Evolutionary conservation across 1,140 invertebrate genomes (phyloP).

Genomic region (Trichonephila clavata): DNA sequence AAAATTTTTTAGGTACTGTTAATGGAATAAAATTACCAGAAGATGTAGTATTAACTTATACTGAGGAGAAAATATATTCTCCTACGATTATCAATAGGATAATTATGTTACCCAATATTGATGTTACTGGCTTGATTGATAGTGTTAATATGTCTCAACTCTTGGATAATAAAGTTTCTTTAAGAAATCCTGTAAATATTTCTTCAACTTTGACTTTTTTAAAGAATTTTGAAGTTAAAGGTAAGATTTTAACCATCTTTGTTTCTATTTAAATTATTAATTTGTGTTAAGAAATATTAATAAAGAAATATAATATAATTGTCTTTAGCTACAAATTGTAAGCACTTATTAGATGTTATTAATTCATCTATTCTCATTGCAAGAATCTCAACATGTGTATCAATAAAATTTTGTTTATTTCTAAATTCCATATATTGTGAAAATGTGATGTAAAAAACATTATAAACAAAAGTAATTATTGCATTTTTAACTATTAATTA

Average conservation of each 20-base stretch:
- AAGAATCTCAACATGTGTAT: too few species aligned
- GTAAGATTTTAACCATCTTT: neutral
- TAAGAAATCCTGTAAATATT: neutral
- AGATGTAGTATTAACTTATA: neutral
- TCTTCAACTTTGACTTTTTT: conserved; percentile 20
- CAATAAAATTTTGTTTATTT: too few species aligned
- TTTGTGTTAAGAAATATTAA: too few species aligned
- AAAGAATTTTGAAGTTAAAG: neutral
- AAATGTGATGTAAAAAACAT: too few species aligned
- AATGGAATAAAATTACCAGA: conserved; percentile 50
- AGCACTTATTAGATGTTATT: too few species aligned
- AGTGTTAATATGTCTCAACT: neutral
- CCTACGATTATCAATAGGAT: neutral
- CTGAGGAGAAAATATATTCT: conserved; percentile 26
- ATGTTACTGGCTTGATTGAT: neutral
- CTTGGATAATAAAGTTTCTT: conserved; percentile 5
- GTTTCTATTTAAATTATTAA: too few species aligned
- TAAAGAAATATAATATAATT: too few species aligned
- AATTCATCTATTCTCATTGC: too few species aligned
- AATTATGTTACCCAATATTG: neutral
- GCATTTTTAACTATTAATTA: neutral
- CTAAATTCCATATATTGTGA: too few species aligned
- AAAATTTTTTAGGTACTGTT: conserved; percentile 1
- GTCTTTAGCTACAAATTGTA: too few species aligned
- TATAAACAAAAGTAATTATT: too few species aligned